phyloP scores from a whole-genome alignment of 2,888 invertebrate genomes.

The Eilema griseolum region DNA sequence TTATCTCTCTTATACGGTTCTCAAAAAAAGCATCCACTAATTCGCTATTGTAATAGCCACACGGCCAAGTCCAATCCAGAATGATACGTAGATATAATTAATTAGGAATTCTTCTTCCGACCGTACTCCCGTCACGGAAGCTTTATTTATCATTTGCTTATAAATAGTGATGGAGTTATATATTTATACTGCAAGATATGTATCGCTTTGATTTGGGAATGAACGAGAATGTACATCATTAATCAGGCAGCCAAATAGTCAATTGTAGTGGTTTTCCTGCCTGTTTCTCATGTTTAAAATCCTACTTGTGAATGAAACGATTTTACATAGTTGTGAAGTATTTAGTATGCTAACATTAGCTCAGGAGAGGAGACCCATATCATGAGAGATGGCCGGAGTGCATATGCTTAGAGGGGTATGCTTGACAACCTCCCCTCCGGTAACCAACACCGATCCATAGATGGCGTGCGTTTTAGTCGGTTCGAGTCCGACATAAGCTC shows the following conservation, averaged over 20 bases:
- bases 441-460: too few relatives aligned
- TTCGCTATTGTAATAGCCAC: constrained; percentile 26
- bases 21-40: neutral
- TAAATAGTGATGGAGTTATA: constrained; percentile 42
- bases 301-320: too few relatives aligned
- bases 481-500: too few relatives aligned
- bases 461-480: too few relatives aligned
- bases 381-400: too few relatives aligned
- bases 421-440: too few relatives aligned
- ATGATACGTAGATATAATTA: constrained; percentile 52
- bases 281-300: neutral
- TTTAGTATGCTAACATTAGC: too few relatives aligned
- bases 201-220: constrained; percentile 3
- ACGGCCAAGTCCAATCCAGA: constrained; percentile 17
- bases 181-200: constrained; percentile 7
- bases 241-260: constrained; percentile 3
- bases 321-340: too few relatives aligned
- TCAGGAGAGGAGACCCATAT: too few relatives aligned
- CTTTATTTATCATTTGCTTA: constrained; percentile 48
- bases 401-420: too few relatives aligned
- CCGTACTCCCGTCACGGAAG: constrained; percentile 33
- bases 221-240: constrained; percentile 1
- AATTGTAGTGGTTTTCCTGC: neutral
- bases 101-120: constrained; percentile 48
- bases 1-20: neutral